Evolutionary conservation across 2,888 invertebrate genomes (phyloP), one percentile per base, ranked within the genome.

Genomic region (Linyphia triangularis): DNA sequence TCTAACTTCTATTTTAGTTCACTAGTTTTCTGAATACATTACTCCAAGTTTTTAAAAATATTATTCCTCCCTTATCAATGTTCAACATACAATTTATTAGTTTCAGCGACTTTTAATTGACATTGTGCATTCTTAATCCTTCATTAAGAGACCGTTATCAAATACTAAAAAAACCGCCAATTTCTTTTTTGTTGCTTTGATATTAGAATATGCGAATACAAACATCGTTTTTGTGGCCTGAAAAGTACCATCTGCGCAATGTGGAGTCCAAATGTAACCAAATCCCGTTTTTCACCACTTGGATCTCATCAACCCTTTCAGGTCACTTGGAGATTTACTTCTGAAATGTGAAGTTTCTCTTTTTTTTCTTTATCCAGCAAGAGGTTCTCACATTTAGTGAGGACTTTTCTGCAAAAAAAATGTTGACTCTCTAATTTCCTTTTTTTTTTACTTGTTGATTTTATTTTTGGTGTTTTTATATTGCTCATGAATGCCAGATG

Each of bases 341-440:
- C 33, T 65, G 77, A 79, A 79, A 85, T 70, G 69, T 70, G 40
- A 51, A 30, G 61, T 26, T 81, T 24, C 24, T 78, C 70, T 70
- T 57, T 84, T 77, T 85, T 85, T 65, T 33, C 24, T 59, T 61
- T 59, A 37, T 67, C 24, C 19, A 85, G 78, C 79, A 85, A 81
- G 81, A 88, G 81, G 73, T 88, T 88, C 86, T 88, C 86, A 81
- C 86, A 88, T 88, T 88, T 79, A 88, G 86, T 75, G 59, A 65
- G 86, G 73, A 75, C 81, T 73, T 88, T 85, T 78, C 43, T 13
- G 22, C 43, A 65, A 88, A 88, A 86, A 88, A 86, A 86, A 61
- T 84, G 75, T 86, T 86, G 81, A 81, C 81, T 88, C 85, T 85
- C 81, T 88, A 81, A 88, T 88, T 88, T 88, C 85, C 72, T 30